These are phyloP conservation scores for Oxystoma pomonae DNA, from an alignment of 2,888 invertebrate species.

Conservation along the genomic window DNA sequence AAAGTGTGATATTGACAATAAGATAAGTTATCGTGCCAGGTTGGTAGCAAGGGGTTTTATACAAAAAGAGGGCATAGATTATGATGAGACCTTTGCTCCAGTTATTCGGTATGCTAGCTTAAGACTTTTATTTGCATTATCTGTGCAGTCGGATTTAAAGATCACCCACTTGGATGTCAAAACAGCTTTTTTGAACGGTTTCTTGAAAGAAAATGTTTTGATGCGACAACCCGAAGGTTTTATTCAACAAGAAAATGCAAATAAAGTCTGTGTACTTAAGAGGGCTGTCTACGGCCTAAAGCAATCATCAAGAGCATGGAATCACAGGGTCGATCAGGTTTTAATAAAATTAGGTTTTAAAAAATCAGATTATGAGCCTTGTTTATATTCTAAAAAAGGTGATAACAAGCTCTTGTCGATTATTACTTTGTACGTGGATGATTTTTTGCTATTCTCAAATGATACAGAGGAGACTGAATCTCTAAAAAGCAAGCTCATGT, in stretches of 20 bases:
- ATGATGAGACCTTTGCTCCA: neutral
- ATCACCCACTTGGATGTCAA: conserved; percentile 16
- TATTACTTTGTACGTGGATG: conserved; percentile 22
- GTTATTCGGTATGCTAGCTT: neutral
- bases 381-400: conserved; percentile 2
- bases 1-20: neutral
- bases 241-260: neutral
- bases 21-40: no score
- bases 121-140: neutral
- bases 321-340: neutral
- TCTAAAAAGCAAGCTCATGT: conserved; percentile 3
- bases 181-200: conserved; percentile 17
- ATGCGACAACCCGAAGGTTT: conserved; percentile 10
- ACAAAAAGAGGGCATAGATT: neutral
- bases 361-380: conserved; percentile 8
- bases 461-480: neutral
- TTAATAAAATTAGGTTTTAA: neutral
- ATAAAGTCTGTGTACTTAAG: neutral
- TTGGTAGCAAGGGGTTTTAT: no score
- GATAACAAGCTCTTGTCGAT: neutral
- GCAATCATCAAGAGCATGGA: conserved; percentile 8
- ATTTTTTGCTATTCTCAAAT: conserved; percentile 20
- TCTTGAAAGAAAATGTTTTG: conserved; percentile 11
- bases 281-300: conserved; percentile 6
- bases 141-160: neutral